These are phyloP conservation scores for Lacerta bilineata DNA, from an alignment of 2,797 vertebrate species.

Conservation along the genomic window DNA sequence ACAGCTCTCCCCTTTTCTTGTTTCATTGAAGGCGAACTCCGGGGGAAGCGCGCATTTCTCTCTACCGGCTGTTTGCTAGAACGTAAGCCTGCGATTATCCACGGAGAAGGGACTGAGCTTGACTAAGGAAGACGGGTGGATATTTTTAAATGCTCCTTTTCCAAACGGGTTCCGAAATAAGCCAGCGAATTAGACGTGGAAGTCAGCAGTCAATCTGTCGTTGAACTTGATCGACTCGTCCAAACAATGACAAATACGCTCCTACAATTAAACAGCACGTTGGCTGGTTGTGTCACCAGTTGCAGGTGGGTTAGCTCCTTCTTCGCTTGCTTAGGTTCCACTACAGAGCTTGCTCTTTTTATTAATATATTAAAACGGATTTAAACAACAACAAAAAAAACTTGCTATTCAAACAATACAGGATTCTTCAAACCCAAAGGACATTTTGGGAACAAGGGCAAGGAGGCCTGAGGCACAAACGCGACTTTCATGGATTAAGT, in stretches of 20 bases:
- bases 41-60: neutral
- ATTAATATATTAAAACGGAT: neutral
- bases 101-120: neutral
- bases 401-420: neutral
- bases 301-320: neutral
- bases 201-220: fast-evolving
- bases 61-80: neutral
- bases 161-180: neutral
- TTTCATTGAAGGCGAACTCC: slow-evolving; percentile 24
- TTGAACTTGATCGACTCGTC: neutral
- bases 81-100: neutral
- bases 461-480: neutral
- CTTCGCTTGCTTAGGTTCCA: neutral
- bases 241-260: neutral
- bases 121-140: slow-evolving; percentile 26
- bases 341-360: neutral
- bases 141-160: slow-evolving; percentile 22
- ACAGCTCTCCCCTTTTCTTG: neutral
- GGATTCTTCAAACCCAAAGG: neutral
- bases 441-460: no score
- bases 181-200: neutral
- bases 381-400: neutral
- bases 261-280: neutral
- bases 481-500: neutral
- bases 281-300: neutral